These are phyloP conservation scores for Conus betulinus DNA, from an alignment of 1,140 invertebrate genomes.

Conservation along the genomic window DNA sequence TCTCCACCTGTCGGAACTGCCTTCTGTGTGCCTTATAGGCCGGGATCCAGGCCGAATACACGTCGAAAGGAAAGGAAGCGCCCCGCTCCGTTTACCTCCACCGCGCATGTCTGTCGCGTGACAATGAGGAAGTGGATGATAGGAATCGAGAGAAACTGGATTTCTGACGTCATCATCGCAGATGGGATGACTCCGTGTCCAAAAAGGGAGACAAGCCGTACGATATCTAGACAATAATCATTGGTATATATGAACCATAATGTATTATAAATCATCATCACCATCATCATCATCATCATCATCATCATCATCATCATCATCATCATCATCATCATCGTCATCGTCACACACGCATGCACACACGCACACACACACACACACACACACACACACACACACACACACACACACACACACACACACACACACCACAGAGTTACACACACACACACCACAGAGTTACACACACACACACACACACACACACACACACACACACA, in stretches of 20 bases:
- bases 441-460: too few species aligned
- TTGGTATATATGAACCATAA: neutral
- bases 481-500: neutral
- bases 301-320: too few species aligned
- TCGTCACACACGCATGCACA: neutral
- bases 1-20: conserved; percentile 27
- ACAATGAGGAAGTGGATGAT: neutral
- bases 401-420: neutral
- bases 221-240: neutral
- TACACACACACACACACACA: neutral
- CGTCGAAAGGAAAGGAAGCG: conserved; percentile 39
- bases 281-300: neutral
- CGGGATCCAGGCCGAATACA: conserved; percentile 40
- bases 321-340: too few species aligned
- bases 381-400: conserved; percentile 21
- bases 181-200: neutral
- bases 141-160: neutral
- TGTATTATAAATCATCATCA: neutral
- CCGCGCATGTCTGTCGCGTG: neutral
- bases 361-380: conserved; percentile 17
- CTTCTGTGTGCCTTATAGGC: conserved; percentile 39
- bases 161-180: neutral
- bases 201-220: neutral
- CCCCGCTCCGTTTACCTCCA: conserved; percentile 42
- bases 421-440: neutral